Evolutionary conservation across 92 coral and sea anemone genomes (phyloP).

Genomic region (Phenganax marumi): DNA sequence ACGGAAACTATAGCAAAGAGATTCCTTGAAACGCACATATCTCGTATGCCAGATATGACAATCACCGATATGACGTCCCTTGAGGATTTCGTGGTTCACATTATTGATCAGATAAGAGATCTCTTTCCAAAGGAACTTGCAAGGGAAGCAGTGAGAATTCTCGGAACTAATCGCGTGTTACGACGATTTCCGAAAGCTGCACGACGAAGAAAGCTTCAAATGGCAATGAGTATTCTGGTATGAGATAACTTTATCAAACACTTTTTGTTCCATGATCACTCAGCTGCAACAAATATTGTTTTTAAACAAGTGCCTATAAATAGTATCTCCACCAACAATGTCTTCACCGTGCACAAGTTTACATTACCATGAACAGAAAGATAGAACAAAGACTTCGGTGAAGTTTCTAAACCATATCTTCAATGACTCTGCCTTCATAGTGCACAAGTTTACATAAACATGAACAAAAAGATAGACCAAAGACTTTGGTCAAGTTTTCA

Average conservation of each 20-base stretch:
- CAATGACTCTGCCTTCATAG: no score
- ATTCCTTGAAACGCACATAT: neutral
- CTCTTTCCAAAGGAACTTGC: conserved; percentile 47
- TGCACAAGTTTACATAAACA: no score
- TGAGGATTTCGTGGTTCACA: conserved; percentile 60
- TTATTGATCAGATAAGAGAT: conserved; percentile 49
- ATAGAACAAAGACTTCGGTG: no score
- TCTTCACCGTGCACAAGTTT: no score
- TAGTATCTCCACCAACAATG: no score
- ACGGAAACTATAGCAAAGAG: conserved; percentile 6
- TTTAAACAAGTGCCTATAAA: no score
- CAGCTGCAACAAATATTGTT: no score
- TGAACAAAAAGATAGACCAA: no score
- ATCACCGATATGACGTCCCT: conserved; percentile 51
- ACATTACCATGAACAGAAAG: no score
- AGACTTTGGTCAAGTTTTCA: no score
- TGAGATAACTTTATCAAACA: neutral
- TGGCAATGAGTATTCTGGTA: conserved; percentile 62
- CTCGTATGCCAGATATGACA: conserved; percentile 36
- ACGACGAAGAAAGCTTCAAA: conserved; percentile 42
- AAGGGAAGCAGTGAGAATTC: conserved; percentile 64
- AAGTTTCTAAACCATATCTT: no score
- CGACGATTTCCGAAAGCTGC: conserved; percentile 52
- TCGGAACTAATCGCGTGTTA: conserved; percentile 53
- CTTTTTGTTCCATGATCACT: no score